Evolutionary conservation across 1,140 invertebrate species (phyloP), one percentile per base, ranked within the genome.

Genomic region (Triops longicaudatus): DNA sequence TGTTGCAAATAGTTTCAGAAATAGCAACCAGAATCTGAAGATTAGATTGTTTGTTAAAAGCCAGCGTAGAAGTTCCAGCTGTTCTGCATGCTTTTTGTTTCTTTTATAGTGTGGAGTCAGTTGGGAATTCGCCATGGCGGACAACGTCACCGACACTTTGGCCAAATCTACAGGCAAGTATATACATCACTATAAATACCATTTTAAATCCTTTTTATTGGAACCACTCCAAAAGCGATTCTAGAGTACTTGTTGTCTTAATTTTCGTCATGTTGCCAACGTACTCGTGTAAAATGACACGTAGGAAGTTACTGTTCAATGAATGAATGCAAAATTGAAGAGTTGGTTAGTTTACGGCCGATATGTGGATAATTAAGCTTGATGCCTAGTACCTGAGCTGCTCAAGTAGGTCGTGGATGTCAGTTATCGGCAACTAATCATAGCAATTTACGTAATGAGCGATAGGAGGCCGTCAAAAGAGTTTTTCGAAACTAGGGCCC

Each of bases 121-220:
- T 63, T 63, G 50, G 50, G 50, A 10, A 63, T n/a, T 63, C 50
- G 50, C 50, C 50, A 63, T 63, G 50, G 50, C 50, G 50, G 50
- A 63, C 50, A 63, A 63, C 50, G 50, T 63, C 50, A 63, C 14
- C 50, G 50, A 63, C 50, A 63, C 50, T 63, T 63, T 63, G 50
- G 50, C 50, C 50, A 10, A 63, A 63, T 63, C 50, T 2, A 63
- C 50, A 63, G 50, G 50, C 50, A 63, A 63, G 50, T 63, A 63
- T 63, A 63, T 10, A 63, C 22, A 22, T n/a, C n/a, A n/a, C n/a
- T 22, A 63, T 63, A 63, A 37, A 37, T 37, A 37, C 31, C 31
- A 37, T 37, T 63, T 63, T 1, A 6, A 63, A 63, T 17, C 50
- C 43, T 7, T 44, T 22, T 63, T 63, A 7, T 37, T 37, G 31